A percentile compares a stretch with the other conserved stretches of the same genome.
phyloP scores from a whole-genome alignment of 1,140 invertebrate species.

The Varroa destructor region DNA sequence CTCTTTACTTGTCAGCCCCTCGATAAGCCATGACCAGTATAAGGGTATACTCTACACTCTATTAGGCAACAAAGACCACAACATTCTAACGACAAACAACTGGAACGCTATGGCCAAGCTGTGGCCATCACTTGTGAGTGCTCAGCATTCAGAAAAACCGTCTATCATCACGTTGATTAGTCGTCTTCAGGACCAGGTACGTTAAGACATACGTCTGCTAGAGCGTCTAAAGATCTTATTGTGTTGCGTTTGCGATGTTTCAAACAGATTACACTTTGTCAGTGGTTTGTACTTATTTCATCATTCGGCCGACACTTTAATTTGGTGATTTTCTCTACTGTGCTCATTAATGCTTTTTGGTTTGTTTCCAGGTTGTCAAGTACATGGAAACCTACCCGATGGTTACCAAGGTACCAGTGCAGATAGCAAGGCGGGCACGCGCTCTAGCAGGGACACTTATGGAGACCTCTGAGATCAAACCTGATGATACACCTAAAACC shows the following conservation, averaged over 20 bases:
- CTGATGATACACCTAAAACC: background rate
- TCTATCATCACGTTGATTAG: constrained; percentile 63
- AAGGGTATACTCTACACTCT: constrained; percentile 68
- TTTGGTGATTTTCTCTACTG: too few species aligned
- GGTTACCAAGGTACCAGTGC: constrained; percentile 32
- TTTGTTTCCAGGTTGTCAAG: constrained; percentile 4
- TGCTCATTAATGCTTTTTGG: too few species aligned
- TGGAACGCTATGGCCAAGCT: constrained; percentile 56
- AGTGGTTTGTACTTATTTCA: too few species aligned
- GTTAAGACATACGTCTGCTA: background rate
- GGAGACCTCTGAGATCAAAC: background rate
- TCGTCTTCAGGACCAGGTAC: constrained; percentile 43
- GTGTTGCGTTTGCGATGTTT: too few species aligned
- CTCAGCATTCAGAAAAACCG: constrained; percentile 62
- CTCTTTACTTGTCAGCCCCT: constrained; percentile 47
- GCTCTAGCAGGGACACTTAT: background rate
- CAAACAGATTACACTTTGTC: too few species aligned
- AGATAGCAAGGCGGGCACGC: constrained; percentile 42
- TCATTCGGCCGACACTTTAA: too few species aligned
- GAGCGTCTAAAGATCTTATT: too few species aligned
- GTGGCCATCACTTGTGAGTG: constrained; percentile 59
- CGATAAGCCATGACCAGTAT: constrained; percentile 54
- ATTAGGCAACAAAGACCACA: constrained; percentile 49
- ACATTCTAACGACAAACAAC: constrained; percentile 54
- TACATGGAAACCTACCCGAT: constrained; percentile 29